Evolutionary conservation across 1,140 invertebrate genomes (phyloP).

Genomic region (Yoshiicerus persimilis): DNA sequence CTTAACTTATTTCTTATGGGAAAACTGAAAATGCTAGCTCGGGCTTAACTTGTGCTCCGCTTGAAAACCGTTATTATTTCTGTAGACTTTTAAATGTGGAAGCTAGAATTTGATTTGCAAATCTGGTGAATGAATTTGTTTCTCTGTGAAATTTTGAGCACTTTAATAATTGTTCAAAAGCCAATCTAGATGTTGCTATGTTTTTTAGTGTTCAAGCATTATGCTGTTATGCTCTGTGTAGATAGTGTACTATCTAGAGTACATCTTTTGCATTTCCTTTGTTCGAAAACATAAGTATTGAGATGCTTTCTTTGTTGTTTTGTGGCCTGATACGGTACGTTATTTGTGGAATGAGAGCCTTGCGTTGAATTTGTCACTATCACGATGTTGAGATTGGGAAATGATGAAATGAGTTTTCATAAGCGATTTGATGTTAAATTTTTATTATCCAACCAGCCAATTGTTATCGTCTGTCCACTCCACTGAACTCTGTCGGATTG

Average conservation of each 20-base stretch:
- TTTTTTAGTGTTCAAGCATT: background rate
- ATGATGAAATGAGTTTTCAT: background rate
- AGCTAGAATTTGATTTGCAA: background rate
- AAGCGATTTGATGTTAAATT: background rate
- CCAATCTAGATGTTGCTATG: constrained; percentile 11
- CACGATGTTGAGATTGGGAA: constrained; percentile 5
- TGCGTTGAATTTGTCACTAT: constrained; percentile 3
- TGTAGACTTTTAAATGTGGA: background rate
- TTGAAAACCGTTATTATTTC: background rate
- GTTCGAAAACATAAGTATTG: background rate
- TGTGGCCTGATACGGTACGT: constrained; percentile 1
- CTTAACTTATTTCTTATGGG: background rate
- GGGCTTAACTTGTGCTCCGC: background rate
- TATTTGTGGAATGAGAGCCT: constrained; percentile 20
- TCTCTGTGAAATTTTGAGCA: background rate
- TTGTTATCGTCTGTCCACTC: constrained; percentile 8
- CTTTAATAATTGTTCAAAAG: background rate
- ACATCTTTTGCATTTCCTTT: background rate
- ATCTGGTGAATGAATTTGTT: background rate
- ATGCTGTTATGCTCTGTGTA: background rate
- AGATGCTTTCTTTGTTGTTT: background rate
- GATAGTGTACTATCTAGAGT: background rate
- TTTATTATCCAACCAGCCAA: background rate
- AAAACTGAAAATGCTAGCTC: background rate
- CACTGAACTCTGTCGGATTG: constrained; percentile 9